Evolutionary conservation across 2,888 invertebrate species (phyloP), one percentile per base, ranked within the genome.

Genomic region (Bombylius discolor): DNA sequence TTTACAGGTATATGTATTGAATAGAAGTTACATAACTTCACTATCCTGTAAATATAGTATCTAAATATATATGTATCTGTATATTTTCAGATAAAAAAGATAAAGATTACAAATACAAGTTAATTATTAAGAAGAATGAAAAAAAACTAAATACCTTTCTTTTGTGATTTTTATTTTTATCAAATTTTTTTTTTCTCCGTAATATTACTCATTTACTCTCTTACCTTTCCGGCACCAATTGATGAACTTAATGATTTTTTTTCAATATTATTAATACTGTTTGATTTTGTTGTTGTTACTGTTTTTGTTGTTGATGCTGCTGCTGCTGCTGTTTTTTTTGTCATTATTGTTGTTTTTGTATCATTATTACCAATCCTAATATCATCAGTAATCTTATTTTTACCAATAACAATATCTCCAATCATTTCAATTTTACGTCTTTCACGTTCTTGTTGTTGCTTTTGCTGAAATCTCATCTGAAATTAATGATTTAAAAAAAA

Each of bases 391-490:
- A 23, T 51, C 59, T 23, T 23, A 23, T 23, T 23, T 23, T 23
- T 23, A 23, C 23, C 23, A 23, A 23, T 23, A 23, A 23, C 23
- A 23, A 23, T 23, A 23, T 31, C 47, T n/a, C 47, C 42, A 14
- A 50, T 82, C 61, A 85, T 77, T 61, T 82, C 81, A 45, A 87
- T 77, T 58, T 88, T 80, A 66, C 86, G 87, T 73, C 85, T 79
- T 69, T 89, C 89, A 62, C 87, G 84, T 69, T 89, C 89, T 68
- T 85, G 83, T 71, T 87, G 79, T 66, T 88, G 89, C 66, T 83
- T 86, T 70, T 89, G 87, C 69, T 89, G 89, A 72, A 87, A 89
- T 58, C 84, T 80, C 61, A 89, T 88, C 89, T 90, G 77, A 5
- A 76, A 59, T 62, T 49, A 49, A 46, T 76, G 55, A 64, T 49